Percentiles rank a stretch among this genome's conserved stretches.
Conservation (phyloP, 2,888 invertebrate genomes). For the Hemicrepidius hirtus region DNA sequence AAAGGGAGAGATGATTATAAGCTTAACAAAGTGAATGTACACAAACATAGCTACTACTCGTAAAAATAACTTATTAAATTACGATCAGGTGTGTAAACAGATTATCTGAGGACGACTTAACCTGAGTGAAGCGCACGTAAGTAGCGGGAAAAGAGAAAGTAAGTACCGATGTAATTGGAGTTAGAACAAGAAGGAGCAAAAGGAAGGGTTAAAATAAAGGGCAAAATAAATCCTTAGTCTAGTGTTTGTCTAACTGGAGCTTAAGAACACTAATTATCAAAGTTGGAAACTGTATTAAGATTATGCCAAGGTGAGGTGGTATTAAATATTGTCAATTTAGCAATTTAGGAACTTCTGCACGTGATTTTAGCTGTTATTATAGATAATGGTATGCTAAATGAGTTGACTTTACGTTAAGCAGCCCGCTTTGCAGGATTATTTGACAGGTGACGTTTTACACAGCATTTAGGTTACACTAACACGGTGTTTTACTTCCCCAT, state of each 20-base stretch:
- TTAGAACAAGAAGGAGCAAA: constrained; percentile 41
- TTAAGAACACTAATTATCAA: constrained; percentile 73
- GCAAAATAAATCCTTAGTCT: constrained; percentile 69
- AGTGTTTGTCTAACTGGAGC: constrained; percentile 71
- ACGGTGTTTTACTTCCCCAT: constrained; percentile 50
- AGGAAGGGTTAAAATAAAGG: constrained; percentile 58
- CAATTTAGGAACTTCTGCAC: constrained; percentile 70
- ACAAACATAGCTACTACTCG: constrained; percentile 54
- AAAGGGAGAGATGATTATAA: constrained; percentile 53
- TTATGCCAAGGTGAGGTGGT: constrained; percentile 68
- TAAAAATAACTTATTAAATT: constrained; percentile 61
- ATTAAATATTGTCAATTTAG: constrained; percentile 73
- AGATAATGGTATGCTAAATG: constrained; percentile 71
- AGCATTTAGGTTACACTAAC: constrained; percentile 59
- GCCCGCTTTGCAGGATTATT: constrained; percentile 69
- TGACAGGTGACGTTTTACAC: constrained; percentile 68
- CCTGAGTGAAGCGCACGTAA: constrained; percentile 40
- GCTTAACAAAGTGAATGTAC: constrained; percentile 57
- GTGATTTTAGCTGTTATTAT: constrained; percentile 71
- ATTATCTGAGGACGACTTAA: constrained; percentile 55
- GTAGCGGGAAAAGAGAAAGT: constrained; percentile 39
- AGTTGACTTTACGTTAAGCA: constrained; percentile 69
- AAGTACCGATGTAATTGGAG: constrained; percentile 17
- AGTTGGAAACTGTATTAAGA: constrained; percentile 73
- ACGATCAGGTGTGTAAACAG: constrained; percentile 62